phyloP scores from a whole-genome alignment of 30 jellyfish, hydroid and myxozoan species.

The Aurelia sp. region DNA sequence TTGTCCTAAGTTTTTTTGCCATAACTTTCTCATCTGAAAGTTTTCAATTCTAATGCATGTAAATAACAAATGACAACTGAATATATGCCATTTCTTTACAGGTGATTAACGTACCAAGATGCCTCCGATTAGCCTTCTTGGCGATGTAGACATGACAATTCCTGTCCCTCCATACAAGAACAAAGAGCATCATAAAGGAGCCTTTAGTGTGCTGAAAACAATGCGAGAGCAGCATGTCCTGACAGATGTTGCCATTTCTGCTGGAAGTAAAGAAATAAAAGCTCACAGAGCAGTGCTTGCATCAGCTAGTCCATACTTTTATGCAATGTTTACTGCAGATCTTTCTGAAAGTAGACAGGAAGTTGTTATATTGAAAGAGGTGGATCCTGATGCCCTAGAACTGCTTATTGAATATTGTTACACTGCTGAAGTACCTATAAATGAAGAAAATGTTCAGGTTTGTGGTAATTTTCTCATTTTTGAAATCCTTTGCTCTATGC shows the following conservation, averaged over 20 bases:
- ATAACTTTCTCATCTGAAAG: too few species aligned
- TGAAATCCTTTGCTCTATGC: too few species aligned
- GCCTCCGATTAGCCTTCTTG: constrained; percentile 63
- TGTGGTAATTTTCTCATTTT: background rate
- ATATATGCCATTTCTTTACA: too few species aligned
- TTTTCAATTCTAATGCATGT: too few species aligned
- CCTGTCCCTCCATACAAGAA: constrained; percentile 80
- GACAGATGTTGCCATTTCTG: constrained; percentile 89
- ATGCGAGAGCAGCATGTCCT: constrained; percentile 81
- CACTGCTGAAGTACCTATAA: constrained; percentile 95
- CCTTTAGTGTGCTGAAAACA: constrained; percentile 70
- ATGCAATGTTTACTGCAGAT: constrained; percentile 98
- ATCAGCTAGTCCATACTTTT: constrained; percentile 93
- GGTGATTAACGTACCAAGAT: background rate
- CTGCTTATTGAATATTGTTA: constrained; percentile 90
- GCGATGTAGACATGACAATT: constrained; percentile 55
- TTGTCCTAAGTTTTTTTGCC: too few species aligned
- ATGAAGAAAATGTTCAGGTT: constrained; percentile 98
- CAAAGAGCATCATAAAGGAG: constrained; percentile 70
- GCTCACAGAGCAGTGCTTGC: constrained; percentile 96
- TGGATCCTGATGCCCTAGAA: constrained; percentile 90
- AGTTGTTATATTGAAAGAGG: constrained; percentile 78
- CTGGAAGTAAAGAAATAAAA: constrained; percentile 71
- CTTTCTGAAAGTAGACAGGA: constrained; percentile 95
- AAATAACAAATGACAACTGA: too few species aligned